Percentiles rank a stretch among this genome's conserved stretches.
Conservation (phyloP, 2,113 vertebrate species). For the Bufo bufo region DNA sequence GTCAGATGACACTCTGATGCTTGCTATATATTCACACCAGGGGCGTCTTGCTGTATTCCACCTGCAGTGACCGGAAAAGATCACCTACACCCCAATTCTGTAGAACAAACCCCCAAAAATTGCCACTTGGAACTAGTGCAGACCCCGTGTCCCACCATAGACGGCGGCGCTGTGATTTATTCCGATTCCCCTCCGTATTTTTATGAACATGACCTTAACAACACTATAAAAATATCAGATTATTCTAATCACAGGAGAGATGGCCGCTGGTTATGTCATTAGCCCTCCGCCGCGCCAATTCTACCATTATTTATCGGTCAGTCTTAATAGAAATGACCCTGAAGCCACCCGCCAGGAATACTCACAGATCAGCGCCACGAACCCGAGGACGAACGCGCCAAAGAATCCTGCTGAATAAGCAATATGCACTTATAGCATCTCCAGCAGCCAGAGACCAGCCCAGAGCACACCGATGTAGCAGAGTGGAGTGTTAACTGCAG, state of each 20-base stretch:
- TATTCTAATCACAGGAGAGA: conserved; percentile 30
- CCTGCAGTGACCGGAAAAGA: too few relatives aligned
- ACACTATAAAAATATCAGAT: conserved; percentile 47
- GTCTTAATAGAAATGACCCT: conserved; percentile 20
- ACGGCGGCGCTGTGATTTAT: background rate
- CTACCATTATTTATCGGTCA: conserved; percentile 9
- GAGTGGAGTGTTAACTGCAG: background rate
- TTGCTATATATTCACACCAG: too few relatives aligned
- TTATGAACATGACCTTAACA: background rate
- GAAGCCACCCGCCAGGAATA: background rate
- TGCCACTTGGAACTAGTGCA: background rate
- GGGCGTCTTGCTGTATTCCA: too few relatives aligned
- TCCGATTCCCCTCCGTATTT: background rate
- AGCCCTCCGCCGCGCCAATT: background rate
- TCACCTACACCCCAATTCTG: too few relatives aligned
- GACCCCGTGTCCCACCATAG: background rate
- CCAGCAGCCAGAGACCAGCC: background rate
- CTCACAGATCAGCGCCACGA: too few relatives aligned
- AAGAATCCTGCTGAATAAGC: background rate
- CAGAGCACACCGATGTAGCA: background rate
- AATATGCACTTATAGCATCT: background rate
- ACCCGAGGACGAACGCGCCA: background rate
- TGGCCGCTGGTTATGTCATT: background rate
- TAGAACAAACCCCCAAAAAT: background rate
- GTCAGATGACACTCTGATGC: too few relatives aligned